A percentile compares a stretch with the other conserved stretches of the same genome.
Evolutionary conservation across 1,140 invertebrate genomes (phyloP).

Genomic region (Hyphantria cunea): DNA sequence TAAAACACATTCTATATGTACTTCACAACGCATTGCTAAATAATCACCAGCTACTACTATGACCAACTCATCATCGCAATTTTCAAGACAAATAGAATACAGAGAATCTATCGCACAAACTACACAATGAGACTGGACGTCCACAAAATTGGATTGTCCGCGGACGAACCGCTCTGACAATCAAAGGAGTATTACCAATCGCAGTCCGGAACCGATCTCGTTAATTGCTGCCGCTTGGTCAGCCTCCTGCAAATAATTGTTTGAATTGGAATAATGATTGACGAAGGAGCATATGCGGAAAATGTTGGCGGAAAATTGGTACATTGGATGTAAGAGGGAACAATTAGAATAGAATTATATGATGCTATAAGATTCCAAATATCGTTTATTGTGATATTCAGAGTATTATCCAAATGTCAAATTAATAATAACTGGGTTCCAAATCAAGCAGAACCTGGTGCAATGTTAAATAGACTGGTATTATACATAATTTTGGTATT

Average conservation of each 20-base stretch:
- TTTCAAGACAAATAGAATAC: slow-evolving; percentile 21
- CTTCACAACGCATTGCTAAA: neutral
- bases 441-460: too few species aligned
- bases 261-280: slow-evolving; percentile 7
- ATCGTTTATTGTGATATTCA: too few species aligned
- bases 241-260: slow-evolving; percentile 19
- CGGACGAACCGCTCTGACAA: slow-evolving; percentile 25
- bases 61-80: slow-evolving; percentile 8
- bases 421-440: too few species aligned
- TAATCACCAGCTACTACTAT: neutral
- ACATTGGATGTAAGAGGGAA: too few species aligned
- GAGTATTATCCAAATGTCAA: too few species aligned
- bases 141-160: slow-evolving; percentile 28
- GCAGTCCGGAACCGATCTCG: slow-evolving; percentile 23
- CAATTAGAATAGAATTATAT: neutral
- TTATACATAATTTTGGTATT: too few species aligned
- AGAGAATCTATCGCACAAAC: neutral
- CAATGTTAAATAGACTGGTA: too few species aligned
- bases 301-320: neutral
- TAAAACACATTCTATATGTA: neutral
- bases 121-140: slow-evolving; percentile 17
- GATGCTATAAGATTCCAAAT: neutral
- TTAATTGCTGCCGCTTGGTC: slow-evolving; percentile 28
- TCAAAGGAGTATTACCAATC: slow-evolving; percentile 30
- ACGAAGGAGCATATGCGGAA: slow-evolving; percentile 7